Percentiles rank a stretch among this genome's conserved stretches.
Evolutionary conservation across 1,140 invertebrate genomes (phyloP).

Genomic region (Globodera ellingtonae): DNA sequence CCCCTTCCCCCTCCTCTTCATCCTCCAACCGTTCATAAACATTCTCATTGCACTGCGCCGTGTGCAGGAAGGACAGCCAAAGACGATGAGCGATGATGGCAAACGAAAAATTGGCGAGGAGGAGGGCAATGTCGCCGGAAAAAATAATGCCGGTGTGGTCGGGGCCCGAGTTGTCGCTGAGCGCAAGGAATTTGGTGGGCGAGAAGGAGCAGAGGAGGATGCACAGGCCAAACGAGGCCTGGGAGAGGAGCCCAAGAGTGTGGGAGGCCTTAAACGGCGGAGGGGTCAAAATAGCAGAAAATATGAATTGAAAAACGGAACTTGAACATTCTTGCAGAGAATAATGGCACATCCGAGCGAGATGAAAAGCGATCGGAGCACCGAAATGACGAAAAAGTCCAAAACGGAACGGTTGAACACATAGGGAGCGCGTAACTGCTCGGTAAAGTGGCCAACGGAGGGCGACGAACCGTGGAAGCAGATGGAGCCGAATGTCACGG

Average conservation of each 20-base stretch:
- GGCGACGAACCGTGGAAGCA: conserved; percentile 33
- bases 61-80: conserved; percentile 36
- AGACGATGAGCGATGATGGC: conserved; percentile 35
- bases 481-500: conserved; percentile 18
- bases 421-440: conserved; percentile 35
- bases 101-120: conserved; percentile 40
- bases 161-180: conserved; percentile 32
- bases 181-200: conserved; percentile 48
- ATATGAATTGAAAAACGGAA: not conserved
- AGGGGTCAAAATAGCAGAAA: not conserved
- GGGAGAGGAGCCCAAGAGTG: conserved; percentile 19
- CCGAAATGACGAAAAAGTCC: conserved; percentile 39
- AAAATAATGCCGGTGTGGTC: conserved; percentile 34
- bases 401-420: conserved; percentile 37
- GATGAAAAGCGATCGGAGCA: conserved; percentile 30
- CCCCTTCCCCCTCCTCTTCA: not conserved
- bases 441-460: conserved; percentile 21
- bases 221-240: conserved; percentile 36
- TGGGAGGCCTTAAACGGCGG: conserved; percentile 14
- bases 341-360: conserved; percentile 28
- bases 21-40: conserved; percentile 30
- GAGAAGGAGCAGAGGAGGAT: conserved; percentile 48
- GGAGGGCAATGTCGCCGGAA: conserved; percentile 38
- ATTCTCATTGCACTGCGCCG: conserved; percentile 26
- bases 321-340: conserved; percentile 18